Base-by-base conservation (phyloP, 2,797 vertebrate species). In the Brachyrhaphis roseni region DNA sequence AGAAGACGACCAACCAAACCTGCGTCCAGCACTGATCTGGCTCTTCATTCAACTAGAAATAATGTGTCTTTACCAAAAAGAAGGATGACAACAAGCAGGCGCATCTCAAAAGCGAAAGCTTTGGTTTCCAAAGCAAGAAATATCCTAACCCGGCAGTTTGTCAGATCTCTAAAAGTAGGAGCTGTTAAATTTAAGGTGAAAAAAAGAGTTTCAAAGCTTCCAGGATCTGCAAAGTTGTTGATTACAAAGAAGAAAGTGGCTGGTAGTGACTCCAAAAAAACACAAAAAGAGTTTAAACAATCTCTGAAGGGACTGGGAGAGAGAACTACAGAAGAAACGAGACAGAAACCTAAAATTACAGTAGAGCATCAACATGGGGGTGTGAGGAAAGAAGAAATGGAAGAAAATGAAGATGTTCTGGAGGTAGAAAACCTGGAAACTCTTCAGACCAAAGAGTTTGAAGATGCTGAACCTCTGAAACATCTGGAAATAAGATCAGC, bases 81-180 rank as follows among this genome's bases (percentile, higher is more conserved):
- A 55, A 84, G 55, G n/a, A 8, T 4, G 5, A 12, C 43, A n/a
- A n/a, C 26, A 23, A 74, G 26, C 12, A 79, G 82, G 70, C 8
- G 12, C 16, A 45, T 46, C 26, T 39, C 39, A 8, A 81, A 82
- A 53, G 59, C 78, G 11, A 88, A 85, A 71, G 78, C 77, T 1
- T 31, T 78, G 26, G 55, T 83, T 46, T 74, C 80, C 4, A 89
- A 87, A 80, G 81, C 74, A 0, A 90, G 87, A 75, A 84, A 15
- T 2, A 1, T 53, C 5, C 64, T 72, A 16, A 36, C 20, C 15
- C 74, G 71, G 45, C 78, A 46, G 51, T 23, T 6, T 0, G 8
- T 10, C 8, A 87, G 86, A 77, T 62, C 5, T 0, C 0, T 1
- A 0, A 79, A 81, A 74, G 15, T 43, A 0, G 28, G 4, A 41